These are phyloP conservation scores for Metacarcinus magister DNA, from an alignment of 2,888 invertebrate species.

Conservation along the genomic window DNA sequence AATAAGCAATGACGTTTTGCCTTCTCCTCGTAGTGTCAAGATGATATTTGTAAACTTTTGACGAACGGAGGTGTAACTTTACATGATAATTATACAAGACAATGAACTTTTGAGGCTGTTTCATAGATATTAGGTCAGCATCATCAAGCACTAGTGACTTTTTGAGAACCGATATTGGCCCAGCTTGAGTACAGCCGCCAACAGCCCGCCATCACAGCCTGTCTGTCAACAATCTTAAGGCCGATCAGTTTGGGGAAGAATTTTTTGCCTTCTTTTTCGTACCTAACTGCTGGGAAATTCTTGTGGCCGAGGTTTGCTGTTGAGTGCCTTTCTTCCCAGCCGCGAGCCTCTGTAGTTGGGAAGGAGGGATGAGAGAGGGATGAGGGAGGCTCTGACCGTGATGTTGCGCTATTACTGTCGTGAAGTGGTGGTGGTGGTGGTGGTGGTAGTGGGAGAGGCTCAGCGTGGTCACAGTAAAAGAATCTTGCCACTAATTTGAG, in stretches of 20 bases:
- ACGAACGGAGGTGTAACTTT: neutral
- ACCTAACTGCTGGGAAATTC: conserved; percentile 4
- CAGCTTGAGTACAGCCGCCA: no score
- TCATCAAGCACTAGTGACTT: no score
- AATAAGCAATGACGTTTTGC: no score
- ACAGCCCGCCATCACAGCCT: no score
- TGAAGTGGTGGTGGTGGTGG: conserved; percentile 6
- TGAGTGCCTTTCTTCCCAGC: neutral
- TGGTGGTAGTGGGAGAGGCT: neutral
- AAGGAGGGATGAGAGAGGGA: neutral
- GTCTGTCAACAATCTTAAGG: no score
- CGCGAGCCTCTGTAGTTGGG: neutral
- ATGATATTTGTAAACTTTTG: no score
- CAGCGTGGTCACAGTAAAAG: neutral
- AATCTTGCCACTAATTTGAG: neutral
- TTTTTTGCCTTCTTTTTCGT: neutral
- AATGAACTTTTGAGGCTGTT: neutral
- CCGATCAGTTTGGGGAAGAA: no score
- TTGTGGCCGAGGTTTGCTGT: conserved; percentile 11
- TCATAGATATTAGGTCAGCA: no score
- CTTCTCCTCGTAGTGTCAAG: no score
- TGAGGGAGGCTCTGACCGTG: neutral
- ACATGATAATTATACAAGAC: neutral
- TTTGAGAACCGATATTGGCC: no score
- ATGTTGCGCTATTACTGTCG: neutral